Percentiles rank a stretch among this genome's conserved stretches.
Conservation (phyloP, 2,888 invertebrate species). For the Mallateleia sp. region DNA sequence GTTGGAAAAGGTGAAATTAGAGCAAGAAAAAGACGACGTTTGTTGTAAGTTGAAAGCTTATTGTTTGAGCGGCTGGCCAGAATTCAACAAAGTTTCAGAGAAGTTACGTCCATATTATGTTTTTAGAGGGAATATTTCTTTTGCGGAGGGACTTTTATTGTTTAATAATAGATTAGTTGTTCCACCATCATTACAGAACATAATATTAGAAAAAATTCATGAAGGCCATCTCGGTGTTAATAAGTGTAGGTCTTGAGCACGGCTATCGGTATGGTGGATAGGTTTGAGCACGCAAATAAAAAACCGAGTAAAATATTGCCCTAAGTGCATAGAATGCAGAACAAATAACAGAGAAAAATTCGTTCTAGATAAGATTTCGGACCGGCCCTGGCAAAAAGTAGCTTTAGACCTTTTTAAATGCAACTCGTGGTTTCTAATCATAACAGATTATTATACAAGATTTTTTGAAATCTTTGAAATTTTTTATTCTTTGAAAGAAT, state of each 20-base stretch:
- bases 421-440: constrained; percentile 68
- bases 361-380: constrained; percentile 67
- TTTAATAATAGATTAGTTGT: constrained; percentile 77
- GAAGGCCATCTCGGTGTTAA: constrained; percentile 81
- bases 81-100: constrained; percentile 38
- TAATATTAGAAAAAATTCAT: constrained; percentile 77
- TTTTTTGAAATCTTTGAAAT: constrained; percentile 79
- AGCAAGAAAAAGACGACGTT: constrained; percentile 68
- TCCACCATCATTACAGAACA: constrained; percentile 68
- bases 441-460: constrained; percentile 76
- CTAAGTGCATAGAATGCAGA: constrained; percentile 60
- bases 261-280: constrained; percentile 79
- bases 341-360: constrained; percentile 60
- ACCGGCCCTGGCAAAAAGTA: constrained; percentile 78
- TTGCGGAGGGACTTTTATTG: constrained; percentile 73
- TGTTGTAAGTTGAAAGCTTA: constrained; percentile 67
- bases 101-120: constrained; percentile 56
- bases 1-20: constrained; percentile 63
- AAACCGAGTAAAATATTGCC: constrained; percentile 65
- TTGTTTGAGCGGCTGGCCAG: constrained; percentile 67
- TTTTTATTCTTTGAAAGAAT: no score
- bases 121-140: constrained; percentile 40
- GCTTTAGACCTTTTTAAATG: constrained; percentile 72
- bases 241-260: constrained; percentile 76
- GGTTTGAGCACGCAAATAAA: constrained; percentile 67